Evolutionary conservation across 1,140 invertebrate genomes (phyloP).

Genomic region (Halictus rubicundus): DNA sequence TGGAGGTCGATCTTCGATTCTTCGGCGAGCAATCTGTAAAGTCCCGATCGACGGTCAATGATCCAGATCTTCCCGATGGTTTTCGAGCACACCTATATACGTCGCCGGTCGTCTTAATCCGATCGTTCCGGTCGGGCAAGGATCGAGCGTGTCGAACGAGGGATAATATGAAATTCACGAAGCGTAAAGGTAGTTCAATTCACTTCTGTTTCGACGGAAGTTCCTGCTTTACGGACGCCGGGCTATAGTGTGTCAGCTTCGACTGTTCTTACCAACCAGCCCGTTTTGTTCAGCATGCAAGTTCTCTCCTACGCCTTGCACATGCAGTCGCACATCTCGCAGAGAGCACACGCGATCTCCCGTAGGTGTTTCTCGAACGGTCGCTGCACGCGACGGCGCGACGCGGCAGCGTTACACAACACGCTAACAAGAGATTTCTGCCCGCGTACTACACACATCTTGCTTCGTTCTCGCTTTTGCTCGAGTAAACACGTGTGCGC

Average conservation of each 20-base stretch:
- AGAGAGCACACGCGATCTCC: constrained; percentile 3
- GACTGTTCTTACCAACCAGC: constrained; percentile 52
- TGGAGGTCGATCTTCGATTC: too few species aligned
- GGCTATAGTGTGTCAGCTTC: constrained; percentile 55
- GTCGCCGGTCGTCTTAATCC: constrained; percentile 51
- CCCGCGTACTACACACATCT: background rate
- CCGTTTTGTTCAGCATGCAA: constrained; percentile 16
- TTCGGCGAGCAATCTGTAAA: too few species aligned
- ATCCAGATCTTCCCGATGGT: background rate
- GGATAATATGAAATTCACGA: constrained; percentile 65
- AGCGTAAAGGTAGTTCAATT: constrained; percentile 66
- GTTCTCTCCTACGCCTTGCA: background rate
- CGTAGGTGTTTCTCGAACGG: constrained; percentile 15
- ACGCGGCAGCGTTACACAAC: constrained; percentile 27
- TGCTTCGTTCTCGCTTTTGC: background rate
- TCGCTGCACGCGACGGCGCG: constrained; percentile 16
- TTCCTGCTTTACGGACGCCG: constrained; percentile 63
- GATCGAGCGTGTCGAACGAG: constrained; percentile 53
- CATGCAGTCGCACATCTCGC: too few species aligned
- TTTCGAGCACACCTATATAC: constrained; percentile 26
- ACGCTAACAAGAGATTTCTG: constrained; percentile 10
- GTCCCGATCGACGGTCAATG: too few species aligned
- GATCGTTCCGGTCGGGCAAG: constrained; percentile 55
- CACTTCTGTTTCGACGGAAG: constrained; percentile 69
- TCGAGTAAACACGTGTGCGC: constrained; percentile 6